These are phyloP conservation scores for Strigamia maritima DNA, from an alignment of 2,888 invertebrate species.

Conservation along the genomic window DNA sequence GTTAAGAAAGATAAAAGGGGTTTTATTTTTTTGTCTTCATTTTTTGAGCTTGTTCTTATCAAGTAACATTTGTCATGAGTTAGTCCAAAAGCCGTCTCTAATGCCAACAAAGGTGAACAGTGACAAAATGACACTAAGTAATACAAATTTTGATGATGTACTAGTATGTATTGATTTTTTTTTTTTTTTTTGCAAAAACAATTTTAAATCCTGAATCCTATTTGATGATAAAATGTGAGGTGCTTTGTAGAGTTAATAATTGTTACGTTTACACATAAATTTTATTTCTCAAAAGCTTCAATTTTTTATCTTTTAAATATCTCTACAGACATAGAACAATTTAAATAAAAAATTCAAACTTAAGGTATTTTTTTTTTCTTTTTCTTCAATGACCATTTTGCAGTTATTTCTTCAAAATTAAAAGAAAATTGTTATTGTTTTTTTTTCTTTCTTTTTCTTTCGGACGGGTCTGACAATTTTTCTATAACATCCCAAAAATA, in stretches of 20 bases:
- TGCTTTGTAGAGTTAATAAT: neutral
- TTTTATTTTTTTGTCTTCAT: neutral
- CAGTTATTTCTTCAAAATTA: conserved; percentile 8
- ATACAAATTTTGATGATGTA: neutral
- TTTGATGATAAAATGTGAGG: neutral
- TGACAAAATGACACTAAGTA: neutral
- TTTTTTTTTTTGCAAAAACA: no score
- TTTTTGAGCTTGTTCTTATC: neutral
- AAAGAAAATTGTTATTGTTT: neutral
- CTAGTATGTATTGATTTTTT: neutral
- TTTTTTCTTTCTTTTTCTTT: neutral
- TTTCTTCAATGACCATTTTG: neutral
- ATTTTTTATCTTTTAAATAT: conserved; percentile 9
- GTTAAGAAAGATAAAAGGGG: neutral
- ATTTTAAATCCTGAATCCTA: neutral
- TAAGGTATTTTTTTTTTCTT: neutral
- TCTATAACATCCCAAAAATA: conserved; percentile 5
- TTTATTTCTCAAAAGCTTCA: conserved; percentile 5
- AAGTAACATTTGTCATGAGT: neutral
- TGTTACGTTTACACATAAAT: conserved; percentile 5
- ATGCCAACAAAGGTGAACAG: neutral
- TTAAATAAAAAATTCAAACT: conserved; percentile 9
- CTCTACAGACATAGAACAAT: conserved; percentile 9
- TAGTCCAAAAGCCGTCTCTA: neutral
- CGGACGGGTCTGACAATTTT: conserved; percentile 10